Evolutionary conservation across 2,888 invertebrate genomes (phyloP).

Genomic region (Tuberolachnus salignus): DNA sequence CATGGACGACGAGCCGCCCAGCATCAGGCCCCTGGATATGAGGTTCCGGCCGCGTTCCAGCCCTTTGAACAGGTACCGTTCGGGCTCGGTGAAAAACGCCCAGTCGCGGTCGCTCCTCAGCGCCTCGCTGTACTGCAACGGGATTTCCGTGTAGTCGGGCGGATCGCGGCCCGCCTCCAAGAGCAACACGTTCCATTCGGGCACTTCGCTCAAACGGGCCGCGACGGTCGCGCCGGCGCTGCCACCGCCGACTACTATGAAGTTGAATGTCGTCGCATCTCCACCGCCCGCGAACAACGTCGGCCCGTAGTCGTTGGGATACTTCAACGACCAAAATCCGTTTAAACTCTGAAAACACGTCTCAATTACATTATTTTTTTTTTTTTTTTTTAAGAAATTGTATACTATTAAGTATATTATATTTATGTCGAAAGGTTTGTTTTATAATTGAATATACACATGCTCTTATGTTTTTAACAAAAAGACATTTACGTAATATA

Average conservation of each 20-base stretch:
- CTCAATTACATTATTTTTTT: background rate
- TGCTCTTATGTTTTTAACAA: no score
- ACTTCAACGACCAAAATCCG: background rate
- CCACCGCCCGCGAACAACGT: conserved; percentile 18
- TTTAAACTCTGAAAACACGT: conserved; percentile 61
- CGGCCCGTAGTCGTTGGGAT: conserved; percentile 47
- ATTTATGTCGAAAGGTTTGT: no score
- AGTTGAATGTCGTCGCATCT: conserved; percentile 23
- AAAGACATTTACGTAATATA: no score
- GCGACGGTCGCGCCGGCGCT: conserved; percentile 57
- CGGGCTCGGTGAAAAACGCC: conserved; percentile 52
- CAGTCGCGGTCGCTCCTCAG: conserved; percentile 54
- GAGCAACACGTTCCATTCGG: conserved; percentile 56
- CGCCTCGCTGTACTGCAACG: conserved; percentile 38
- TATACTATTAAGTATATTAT: no score
- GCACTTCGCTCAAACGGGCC: conserved; percentile 56
- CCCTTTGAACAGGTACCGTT: conserved; percentile 49
- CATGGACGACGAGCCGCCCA: conserved; percentile 57
- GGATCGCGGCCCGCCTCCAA: conserved; percentile 57
- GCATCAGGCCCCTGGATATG: conserved; percentile 52
- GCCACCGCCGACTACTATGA: conserved; percentile 57
- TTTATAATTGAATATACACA: no score
- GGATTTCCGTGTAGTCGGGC: conserved; percentile 38
- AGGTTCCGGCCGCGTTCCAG: conserved; percentile 37
- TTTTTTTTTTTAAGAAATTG: no score